A percentile compares a stretch with the other conserved stretches of the same genome.
These are phyloP conservation scores for Tonatia bakeri DNA, from an alignment of 2,113 vertebrate species.

Conservation along the genomic window DNA sequence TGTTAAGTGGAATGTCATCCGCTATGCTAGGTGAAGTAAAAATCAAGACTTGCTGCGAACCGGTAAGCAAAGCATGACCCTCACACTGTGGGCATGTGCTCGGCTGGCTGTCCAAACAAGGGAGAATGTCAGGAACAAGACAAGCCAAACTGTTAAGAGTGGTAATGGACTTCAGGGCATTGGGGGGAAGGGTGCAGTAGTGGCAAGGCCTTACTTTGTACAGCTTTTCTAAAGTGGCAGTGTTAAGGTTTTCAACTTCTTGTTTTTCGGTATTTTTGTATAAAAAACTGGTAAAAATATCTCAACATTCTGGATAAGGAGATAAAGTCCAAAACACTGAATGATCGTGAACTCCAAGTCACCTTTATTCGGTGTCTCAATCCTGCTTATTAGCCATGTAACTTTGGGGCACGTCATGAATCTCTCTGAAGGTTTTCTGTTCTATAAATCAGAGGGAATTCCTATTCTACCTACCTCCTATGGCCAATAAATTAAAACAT, in stretches of 20 bases:
- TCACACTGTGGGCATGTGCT: neutral
- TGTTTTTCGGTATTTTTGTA: neutral
- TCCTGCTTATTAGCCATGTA: neutral
- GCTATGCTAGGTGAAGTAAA: neutral
- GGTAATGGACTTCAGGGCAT: neutral
- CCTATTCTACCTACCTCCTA: neutral
- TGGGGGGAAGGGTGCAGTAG: neutral
- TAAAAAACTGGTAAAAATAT: neutral
- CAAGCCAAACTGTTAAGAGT: neutral
- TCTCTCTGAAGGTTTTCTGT: neutral
- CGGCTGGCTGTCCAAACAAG: neutral
- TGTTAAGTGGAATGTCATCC: neutral
- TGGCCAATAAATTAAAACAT: neutral
- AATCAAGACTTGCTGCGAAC: neutral
- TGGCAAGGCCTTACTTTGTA: neutral
- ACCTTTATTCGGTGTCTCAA: neutral
- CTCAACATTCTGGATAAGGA: neutral
- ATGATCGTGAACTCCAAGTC: neutral
- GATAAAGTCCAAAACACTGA: neutral
- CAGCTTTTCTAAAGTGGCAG: neutral
- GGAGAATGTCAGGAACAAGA: neutral
- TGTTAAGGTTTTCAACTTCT: neutral
- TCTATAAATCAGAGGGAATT: neutral
- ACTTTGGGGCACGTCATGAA: neutral
- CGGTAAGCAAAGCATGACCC: neutral